Conservation (phyloP, 2,888 invertebrate genomes). For the Neuroscelio doddi region DNA sequence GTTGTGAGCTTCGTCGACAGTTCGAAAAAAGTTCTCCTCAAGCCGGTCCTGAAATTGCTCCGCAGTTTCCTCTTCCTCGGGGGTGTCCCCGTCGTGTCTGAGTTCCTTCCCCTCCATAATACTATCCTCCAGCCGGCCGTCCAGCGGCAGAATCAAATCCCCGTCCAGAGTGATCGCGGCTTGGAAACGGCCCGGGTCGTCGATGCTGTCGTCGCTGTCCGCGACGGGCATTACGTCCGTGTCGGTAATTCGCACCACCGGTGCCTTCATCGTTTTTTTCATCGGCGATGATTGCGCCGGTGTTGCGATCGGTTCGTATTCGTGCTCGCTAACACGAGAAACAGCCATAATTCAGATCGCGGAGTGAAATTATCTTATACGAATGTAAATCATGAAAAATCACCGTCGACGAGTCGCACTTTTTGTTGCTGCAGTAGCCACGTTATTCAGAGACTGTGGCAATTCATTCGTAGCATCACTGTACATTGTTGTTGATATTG, state of each 20-base stretch:
- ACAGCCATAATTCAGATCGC: conserved; percentile 50
- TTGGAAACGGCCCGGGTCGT: conserved; percentile 61
- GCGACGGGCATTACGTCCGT: conserved; percentile 69
- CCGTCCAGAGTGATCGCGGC: conserved; percentile 67
- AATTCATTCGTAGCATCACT: too few relatives aligned
- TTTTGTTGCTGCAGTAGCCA: too few relatives aligned
- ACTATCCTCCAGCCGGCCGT: conserved; percentile 70
- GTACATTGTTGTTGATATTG: too few relatives aligned
- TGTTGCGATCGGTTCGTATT: conserved; percentile 91
- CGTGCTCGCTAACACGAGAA: conserved; percentile 86
- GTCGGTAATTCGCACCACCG: conserved; percentile 72
- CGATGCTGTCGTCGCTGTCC: conserved; percentile 70
- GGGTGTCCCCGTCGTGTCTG: conserved; percentile 69
- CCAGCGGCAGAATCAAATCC: conserved; percentile 69
- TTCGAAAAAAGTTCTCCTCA: conserved; percentile 78
- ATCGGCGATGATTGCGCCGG: conserved; percentile 70
- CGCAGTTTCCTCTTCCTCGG: conserved; percentile 69
- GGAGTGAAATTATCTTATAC: too few relatives aligned
- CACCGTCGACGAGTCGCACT: too few relatives aligned
- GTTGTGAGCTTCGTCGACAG: conserved; percentile 77
- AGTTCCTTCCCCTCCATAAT: conserved; percentile 69
- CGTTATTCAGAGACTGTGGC: conserved; percentile 15
- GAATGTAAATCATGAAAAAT: neutral
- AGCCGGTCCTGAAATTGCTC: conserved; percentile 78
- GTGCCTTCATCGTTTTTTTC: conserved; percentile 53